Evolutionary conservation across 2,113 vertebrate species (phyloP).

Genomic region (Pygoscelis adeliae): DNA sequence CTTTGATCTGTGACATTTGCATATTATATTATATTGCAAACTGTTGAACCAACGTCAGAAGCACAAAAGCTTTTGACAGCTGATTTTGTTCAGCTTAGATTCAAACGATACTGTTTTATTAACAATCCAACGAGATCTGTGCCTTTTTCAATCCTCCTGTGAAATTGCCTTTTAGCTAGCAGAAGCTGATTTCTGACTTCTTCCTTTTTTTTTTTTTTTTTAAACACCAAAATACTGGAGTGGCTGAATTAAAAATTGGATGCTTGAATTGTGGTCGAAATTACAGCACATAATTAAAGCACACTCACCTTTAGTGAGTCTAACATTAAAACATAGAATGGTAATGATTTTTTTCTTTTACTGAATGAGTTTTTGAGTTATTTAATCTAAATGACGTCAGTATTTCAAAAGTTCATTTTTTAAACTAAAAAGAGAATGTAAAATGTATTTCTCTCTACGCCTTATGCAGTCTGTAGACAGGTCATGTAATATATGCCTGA

Average conservation of each 20-base stretch:
- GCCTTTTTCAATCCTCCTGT: not conserved
- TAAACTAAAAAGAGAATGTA: not conserved
- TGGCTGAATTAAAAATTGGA: not conserved
- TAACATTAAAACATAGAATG: not conserved
- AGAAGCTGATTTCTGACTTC: not conserved
- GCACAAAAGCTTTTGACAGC: not conserved
- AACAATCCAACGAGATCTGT: not conserved
- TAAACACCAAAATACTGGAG: not conserved
- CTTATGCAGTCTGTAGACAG: not conserved
- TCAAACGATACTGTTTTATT: not conserved
- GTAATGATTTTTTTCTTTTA: not conserved
- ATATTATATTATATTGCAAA: not conserved
- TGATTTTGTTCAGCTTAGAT: not conserved
- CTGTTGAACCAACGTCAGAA: not conserved
- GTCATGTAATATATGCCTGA: not conserved
- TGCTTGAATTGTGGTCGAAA: not conserved
- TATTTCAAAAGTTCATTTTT: not conserved
- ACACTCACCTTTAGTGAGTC: not conserved
- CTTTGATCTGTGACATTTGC: not conserved
- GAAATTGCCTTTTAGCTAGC: not conserved
- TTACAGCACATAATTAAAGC: not conserved
- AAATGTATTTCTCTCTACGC: not conserved
- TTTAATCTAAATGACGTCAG: not conserved
- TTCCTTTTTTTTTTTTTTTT: not conserved
- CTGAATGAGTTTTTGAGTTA: not conserved